Base-by-base conservation (phyloP, 1,140 invertebrate species). In the Drosophila kohkoa region DNA sequence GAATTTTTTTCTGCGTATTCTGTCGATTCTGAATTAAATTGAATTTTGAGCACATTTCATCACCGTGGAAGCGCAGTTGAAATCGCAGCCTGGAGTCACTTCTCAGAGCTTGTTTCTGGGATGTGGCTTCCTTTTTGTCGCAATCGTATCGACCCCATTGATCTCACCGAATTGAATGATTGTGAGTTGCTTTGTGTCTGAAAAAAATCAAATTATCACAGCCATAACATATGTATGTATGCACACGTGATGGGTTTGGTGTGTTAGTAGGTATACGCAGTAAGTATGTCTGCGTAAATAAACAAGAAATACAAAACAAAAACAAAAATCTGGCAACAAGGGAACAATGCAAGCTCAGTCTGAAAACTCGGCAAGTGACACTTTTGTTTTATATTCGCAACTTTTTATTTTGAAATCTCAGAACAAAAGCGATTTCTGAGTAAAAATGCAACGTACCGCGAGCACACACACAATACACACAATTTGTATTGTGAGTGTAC, bases 131-230 rank as follows among this genome's bases (percentile, higher is more conserved):
- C 75, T 80, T 83, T 88, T 80, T 89, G 83, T 85, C 75, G 65
- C 85, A 73, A 71, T 88, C 52, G 78, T 81, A 85, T 89, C 86
- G 81, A 85, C 79, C 77, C 77, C 85, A 88, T 88, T 88, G 86
- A 88, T 88, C 85, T 88, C 72, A 89, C 85, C 85, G 85, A 88
- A 88, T 89, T 89, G 81, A 88, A 88, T 89, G 85, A 88, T 88
- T 88, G 65, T 72, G 69, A 72, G 80, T 63, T 66, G 72, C 5
- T 67, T 60, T 77, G 77, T 77, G 51, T 46, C 43, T 30, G n/a
- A 20, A 60, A 16, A 55, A 68, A 79, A 82, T 74, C 60, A 73
- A 82, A 79, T 69, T 64, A 51, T 25, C 66, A 49, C 66, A 41
- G 6, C 38, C 65, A 35, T 52, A 73, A 60, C 7, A 57, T 20